Percentiles rank a stretch among this genome's conserved stretches.
These are phyloP conservation scores for Torymus tubicola DNA, from an alignment of 2,888 invertebrate genomes.

Conservation along the genomic window DNA sequence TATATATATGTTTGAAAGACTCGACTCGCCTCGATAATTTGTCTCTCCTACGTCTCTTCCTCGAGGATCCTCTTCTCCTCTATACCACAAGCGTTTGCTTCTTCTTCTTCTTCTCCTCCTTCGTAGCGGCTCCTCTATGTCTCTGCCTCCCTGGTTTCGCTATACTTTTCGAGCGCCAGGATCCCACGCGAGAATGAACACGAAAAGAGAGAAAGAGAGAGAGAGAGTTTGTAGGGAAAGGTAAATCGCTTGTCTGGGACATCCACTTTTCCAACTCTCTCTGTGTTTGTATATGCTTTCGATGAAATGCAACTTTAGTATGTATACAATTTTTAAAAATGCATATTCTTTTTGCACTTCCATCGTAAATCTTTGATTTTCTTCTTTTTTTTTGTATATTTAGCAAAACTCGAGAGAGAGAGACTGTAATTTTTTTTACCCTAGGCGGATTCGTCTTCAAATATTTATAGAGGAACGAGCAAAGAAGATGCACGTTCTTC, in stretches of 20 bases:
- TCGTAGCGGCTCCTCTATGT: neutral
- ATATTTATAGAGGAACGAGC: too few species aligned
- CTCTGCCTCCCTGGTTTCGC: neutral
- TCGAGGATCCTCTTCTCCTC: neutral
- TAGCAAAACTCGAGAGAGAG: too few species aligned
- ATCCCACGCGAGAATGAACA: neutral
- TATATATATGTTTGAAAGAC: slow-evolving; percentile 38
- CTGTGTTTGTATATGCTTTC: neutral
- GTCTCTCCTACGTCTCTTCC: slow-evolving; percentile 60
- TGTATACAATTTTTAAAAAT: slow-evolving; percentile 10
- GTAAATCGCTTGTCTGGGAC: slow-evolving; percentile 23
- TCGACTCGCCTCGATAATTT: slow-evolving; percentile 64
- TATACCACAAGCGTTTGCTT: neutral
- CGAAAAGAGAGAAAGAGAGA: neutral
- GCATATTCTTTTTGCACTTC: neutral
- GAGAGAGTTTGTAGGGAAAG: neutral
- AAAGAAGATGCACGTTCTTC: too few species aligned
- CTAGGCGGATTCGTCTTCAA: too few species aligned
- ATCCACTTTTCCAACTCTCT: slow-evolving; percentile 4
- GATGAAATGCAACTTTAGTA: neutral
- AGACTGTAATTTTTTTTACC: too few species aligned
- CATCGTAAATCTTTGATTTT: neutral
- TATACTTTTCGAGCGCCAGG: neutral
- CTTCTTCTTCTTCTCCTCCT: neutral
- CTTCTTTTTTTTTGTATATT: too few species aligned